Percentiles rank a stretch among this genome's conserved stretches.
Conservation (phyloP, 1,140 invertebrate species). For the Tetragonula clypearis region DNA sequence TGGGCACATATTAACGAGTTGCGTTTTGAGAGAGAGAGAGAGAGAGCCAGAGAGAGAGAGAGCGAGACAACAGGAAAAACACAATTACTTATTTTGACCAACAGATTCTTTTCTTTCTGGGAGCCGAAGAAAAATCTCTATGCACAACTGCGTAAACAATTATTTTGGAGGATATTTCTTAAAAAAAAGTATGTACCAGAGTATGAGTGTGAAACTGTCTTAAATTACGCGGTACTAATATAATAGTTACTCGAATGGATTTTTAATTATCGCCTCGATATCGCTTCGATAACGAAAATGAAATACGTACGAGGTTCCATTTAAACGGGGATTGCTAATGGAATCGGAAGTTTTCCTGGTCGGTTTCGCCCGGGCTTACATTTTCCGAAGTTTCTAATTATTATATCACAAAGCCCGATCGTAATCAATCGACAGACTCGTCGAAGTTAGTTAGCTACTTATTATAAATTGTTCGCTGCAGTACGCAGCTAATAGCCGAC, state of each 20-base stretch:
- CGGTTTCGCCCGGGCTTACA: neutral
- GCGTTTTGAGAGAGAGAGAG: too few relatives aligned
- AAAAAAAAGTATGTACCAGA: too few relatives aligned
- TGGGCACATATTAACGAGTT: too few relatives aligned
- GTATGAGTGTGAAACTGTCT: too few relatives aligned
- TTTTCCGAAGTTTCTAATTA: slow-evolving; percentile 47
- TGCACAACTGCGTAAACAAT: too few relatives aligned
- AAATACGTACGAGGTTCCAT: neutral
- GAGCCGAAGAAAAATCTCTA: too few relatives aligned
- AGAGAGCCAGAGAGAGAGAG: too few relatives aligned
- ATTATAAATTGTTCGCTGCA: slow-evolving; percentile 40
- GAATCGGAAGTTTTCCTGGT: slow-evolving; percentile 16
- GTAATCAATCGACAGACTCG: slow-evolving; percentile 49
- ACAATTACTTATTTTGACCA: too few relatives aligned
- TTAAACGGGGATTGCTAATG: slow-evolving; percentile 25
- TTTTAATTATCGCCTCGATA: slow-evolving; percentile 20
- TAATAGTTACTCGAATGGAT: neutral
- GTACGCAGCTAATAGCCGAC: slow-evolving; percentile 12
- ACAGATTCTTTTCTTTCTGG: too few relatives aligned
- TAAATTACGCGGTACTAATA: neutral
- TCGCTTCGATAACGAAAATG: slow-evolving; percentile 1
- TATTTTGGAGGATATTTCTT: too few relatives aligned
- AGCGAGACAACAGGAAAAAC: too few relatives aligned
- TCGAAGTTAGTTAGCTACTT: slow-evolving; percentile 50
- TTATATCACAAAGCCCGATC: slow-evolving; percentile 45